Evolutionary conservation across 2,113 vertebrate genomes (phyloP).

Genomic region (Phasianus colchicus): DNA sequence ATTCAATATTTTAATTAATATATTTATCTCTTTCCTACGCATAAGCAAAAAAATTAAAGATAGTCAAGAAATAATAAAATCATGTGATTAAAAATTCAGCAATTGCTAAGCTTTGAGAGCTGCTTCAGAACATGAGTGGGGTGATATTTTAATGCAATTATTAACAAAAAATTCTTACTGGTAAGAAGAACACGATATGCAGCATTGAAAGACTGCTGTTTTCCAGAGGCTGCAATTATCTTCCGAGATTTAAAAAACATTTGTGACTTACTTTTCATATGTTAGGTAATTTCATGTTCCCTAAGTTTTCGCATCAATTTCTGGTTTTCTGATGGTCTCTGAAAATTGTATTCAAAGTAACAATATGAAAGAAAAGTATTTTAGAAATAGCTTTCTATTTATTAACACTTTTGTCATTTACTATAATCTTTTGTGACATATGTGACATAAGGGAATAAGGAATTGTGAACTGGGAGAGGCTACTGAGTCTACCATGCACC

Average conservation of each 20-base stretch:
- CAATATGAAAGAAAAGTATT: neutral
- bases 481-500: neutral
- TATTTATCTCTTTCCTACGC: neutral
- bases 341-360: conserved; percentile 1
- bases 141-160: conserved; percentile 40
- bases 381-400: conserved; percentile 20
- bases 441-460: neutral
- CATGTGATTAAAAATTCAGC: conserved; percentile 27
- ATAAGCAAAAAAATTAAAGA: conserved; percentile 5
- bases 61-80: conserved; percentile 1
- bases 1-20: neutral
- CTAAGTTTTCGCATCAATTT: conserved; percentile 19
- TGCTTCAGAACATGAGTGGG: conserved; percentile 39
- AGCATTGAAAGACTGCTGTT: conserved; percentile 38
- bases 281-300: neutral
- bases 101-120: conserved; percentile 42
- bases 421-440: neutral
- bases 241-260: conserved; percentile 20
- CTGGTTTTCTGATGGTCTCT: neutral
- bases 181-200: neutral
- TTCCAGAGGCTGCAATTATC: conserved; percentile 16
- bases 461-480: neutral
- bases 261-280: conserved; percentile 13
- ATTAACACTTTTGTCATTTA: neutral
- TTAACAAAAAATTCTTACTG: conserved; percentile 5